Conservation (phyloP, 2,113 vertebrate species). For the Tragelaphus imberbis region DNA sequence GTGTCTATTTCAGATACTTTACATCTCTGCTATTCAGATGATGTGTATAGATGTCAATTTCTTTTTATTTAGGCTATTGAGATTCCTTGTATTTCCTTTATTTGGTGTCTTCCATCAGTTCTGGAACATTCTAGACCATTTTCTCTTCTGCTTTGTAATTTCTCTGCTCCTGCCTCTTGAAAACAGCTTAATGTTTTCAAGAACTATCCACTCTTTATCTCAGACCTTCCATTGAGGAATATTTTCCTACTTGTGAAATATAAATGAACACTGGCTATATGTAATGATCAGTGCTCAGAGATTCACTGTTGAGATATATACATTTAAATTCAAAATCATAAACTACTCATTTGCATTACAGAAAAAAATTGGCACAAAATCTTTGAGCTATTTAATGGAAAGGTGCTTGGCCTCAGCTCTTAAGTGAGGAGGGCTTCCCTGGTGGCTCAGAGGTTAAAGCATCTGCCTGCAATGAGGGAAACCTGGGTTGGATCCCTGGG, state of each 20-base stretch:
- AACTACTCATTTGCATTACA: neutral
- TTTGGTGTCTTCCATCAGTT: neutral
- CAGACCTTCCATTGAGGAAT: neutral
- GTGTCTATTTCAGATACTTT: neutral
- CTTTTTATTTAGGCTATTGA: neutral
- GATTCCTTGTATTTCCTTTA: neutral
- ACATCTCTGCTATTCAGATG: neutral
- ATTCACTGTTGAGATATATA: neutral
- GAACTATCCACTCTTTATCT: neutral
- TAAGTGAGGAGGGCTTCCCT: neutral
- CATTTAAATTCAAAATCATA: neutral
- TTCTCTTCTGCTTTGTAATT: neutral
- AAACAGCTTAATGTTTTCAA: neutral
- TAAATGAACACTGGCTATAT: neutral
- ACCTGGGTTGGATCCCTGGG: too few species aligned
- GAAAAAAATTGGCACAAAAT: neutral
- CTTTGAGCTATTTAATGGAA: neutral
- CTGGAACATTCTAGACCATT: neutral
- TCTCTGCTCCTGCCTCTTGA: neutral
- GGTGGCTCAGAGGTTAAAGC: too few species aligned
- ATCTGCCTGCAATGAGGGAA: too few species aligned
- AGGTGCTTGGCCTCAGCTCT: neutral
- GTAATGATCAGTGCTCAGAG: neutral
- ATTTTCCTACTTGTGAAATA: constrained; percentile 31
- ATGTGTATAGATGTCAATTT: neutral